Evolutionary conservation across 2,113 vertebrate species (phyloP), one percentile per base, ranked within the genome.

Genomic region (Syngnathus scovelli): DNA sequence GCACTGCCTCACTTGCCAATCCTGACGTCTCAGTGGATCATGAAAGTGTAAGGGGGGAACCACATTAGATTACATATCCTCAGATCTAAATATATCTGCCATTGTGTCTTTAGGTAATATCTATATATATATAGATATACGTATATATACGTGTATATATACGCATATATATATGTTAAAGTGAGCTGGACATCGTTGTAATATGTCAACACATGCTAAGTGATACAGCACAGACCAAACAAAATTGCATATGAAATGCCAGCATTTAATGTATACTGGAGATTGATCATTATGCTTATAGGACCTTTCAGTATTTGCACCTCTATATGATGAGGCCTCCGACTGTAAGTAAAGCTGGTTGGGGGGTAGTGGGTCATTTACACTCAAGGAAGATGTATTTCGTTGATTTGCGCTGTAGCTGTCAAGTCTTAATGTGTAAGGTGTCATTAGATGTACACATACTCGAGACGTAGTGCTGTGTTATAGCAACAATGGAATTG

Each of bases 291-390:
- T 55, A 27, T 12, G 21, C 52, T 55, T 55, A 5, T 5, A 73
- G 43, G 46, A 56, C 61, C 51, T 12, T 43, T 44, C 61, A 66
- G 33, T 61, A 13, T 43, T 72, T 2, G 18, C 69, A 61, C 46
- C 63, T 55, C 37, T 51, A 4, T 70, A 68, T 63, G 52, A 72
- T 66, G 76, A 77, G 61, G 56, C 72, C 63, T 65, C 61, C 69
- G 19, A 55, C 46, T 61, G 1, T 19, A 55, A 58, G 18, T 37
- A 21, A 6, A 64, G 41, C 48, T 48, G 48, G 55, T 69, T 49
- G 7, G 62, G 33, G 56, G 38, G 62, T 37, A 39, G 37, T 41
- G 4, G 7, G 48, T 18, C 44, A 37, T 48, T 36, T 61, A 55
- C 38, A 10, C 33, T 61, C 23, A 16, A n/a, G 33, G 1, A 63